Conservation (phyloP, 2,888 invertebrate genomes). For the Agrilus cyanescens region DNA sequence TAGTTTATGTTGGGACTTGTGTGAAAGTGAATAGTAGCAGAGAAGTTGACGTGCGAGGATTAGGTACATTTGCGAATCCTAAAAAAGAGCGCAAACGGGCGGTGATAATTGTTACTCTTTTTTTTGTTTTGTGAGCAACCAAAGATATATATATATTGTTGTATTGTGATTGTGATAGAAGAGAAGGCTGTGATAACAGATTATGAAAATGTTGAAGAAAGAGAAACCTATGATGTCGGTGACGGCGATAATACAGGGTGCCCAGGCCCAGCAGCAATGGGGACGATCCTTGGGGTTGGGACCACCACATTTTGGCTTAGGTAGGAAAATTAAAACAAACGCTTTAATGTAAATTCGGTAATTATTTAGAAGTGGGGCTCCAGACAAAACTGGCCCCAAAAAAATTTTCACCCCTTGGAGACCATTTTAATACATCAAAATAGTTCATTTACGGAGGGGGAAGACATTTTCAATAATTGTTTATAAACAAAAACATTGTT, state of each 20-base stretch:
- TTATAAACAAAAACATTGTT: too few relatives aligned
- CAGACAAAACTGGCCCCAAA: too few relatives aligned
- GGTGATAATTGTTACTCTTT: background rate
- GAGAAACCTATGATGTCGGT: slow-evolving; percentile 81
- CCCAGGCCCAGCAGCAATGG: slow-evolving; percentile 49
- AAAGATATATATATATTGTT: slow-evolving; percentile 11
- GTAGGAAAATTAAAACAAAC: slow-evolving; percentile 14
- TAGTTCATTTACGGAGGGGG: too few relatives aligned
- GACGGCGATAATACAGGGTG: slow-evolving; percentile 64
- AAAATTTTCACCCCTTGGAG: too few relatives aligned
- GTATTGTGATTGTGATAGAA: slow-evolving; percentile 14
- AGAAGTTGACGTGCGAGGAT: too few relatives aligned
- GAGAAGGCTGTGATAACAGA: slow-evolving; percentile 20
- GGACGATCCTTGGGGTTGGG: slow-evolving; percentile 43
- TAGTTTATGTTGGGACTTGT: too few relatives aligned
- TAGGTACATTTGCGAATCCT: background rate
- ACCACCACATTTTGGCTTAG: slow-evolving; percentile 28
- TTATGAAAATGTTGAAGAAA: slow-evolving; percentile 61
- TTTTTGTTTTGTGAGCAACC: slow-evolving; percentile 6
- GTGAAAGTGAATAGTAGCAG: too few relatives aligned
- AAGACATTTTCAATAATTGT: too few relatives aligned
- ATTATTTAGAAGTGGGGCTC: too few relatives aligned
- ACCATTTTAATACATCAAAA: too few relatives aligned
- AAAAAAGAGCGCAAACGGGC: too few relatives aligned
- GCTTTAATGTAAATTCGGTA: too few relatives aligned